Percentiles rank a stretch among this genome's conserved stretches.
Evolutionary conservation across 2,888 invertebrate species (phyloP).

Genomic region (Lithophane leautieri): DNA sequence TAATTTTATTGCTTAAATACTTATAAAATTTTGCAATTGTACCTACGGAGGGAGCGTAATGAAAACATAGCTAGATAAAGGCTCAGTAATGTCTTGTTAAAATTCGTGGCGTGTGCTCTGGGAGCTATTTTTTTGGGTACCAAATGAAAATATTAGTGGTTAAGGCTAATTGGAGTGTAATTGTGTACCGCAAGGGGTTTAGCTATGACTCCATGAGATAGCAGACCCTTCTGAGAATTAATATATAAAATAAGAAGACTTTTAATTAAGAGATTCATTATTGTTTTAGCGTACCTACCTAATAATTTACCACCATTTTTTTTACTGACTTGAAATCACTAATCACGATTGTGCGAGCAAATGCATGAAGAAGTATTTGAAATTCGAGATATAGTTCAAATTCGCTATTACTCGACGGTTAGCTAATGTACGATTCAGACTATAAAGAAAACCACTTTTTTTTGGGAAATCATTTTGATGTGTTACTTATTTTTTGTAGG

Average conservation of each 20-base stretch:
- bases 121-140: conserved; percentile 60
- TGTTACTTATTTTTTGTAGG: not conserved
- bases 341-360: not conserved
- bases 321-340: not conserved
- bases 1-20: conserved; percentile 80
- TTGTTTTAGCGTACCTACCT: not conserved
- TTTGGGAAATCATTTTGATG: no score
- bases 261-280: not conserved
- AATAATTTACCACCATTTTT: not conserved
- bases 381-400: not conserved
- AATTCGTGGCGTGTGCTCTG: conserved; percentile 63
- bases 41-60: conserved; percentile 66
- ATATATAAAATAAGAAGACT: not conserved
- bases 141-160: conserved; percentile 55
- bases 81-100: conserved; percentile 67
- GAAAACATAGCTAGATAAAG: conserved; percentile 72
- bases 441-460: not conserved
- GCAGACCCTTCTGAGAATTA: not conserved
- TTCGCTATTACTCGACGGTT: no score
- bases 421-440: not conserved
- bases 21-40: conserved; percentile 79
- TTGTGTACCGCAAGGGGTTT: conserved; percentile 40
- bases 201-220: conserved; percentile 3
- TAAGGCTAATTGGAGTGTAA: conserved; percentile 53
- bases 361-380: not conserved